A percentile compares a stretch with the other conserved stretches of the same genome.
Conservation (phyloP, 2,113 vertebrate genomes). For the Lipophrys pholis region DNA sequence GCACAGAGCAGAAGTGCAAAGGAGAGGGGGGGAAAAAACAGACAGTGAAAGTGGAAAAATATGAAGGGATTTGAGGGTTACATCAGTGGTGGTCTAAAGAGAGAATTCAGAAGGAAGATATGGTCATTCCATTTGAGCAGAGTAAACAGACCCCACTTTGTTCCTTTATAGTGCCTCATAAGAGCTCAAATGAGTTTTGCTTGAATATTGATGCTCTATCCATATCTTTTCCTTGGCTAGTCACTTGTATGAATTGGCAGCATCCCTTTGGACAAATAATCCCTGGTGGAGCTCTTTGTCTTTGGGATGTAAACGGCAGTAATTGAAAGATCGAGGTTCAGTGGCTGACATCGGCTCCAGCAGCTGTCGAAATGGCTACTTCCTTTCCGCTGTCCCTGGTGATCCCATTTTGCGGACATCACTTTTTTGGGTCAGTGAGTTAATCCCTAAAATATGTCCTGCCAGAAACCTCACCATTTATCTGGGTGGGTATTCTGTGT, state of each 20-base stretch:
- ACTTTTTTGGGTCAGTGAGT: conserved; percentile 84
- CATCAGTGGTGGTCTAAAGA: conserved; percentile 50
- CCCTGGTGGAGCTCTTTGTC: conserved; percentile 30
- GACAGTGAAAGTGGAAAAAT: background rate
- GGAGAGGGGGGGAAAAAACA: conserved; percentile 8
- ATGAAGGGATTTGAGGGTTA: conserved; percentile 8
- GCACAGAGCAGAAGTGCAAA: conserved; percentile 36
- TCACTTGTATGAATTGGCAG: conserved; percentile 39
- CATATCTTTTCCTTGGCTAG: conserved; percentile 30
- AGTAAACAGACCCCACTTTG: conserved; percentile 27
- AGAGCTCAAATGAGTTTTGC: background rate
- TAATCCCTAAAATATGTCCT: conserved; percentile 84
- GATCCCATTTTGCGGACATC: conserved; percentile 76
- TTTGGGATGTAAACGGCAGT: conserved; percentile 52
- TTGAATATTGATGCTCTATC: conserved; percentile 30
- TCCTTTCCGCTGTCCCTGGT: conserved; percentile 64
- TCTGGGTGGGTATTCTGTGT: conserved; percentile 80
- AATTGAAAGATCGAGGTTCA: conserved; percentile 60
- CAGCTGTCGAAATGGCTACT: conserved; percentile 66
- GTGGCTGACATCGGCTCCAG: conserved; percentile 52
- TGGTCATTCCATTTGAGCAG: conserved; percentile 22
- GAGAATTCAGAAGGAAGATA: conserved; percentile 20
- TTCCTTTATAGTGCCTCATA: conserved; percentile 25
- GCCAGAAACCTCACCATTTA: conserved; percentile 79
- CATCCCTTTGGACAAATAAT: conserved; percentile 33